Evolutionary conservation across 2,113 vertebrate species (phyloP).

Genomic region (Ifrita kowaldi): DNA sequence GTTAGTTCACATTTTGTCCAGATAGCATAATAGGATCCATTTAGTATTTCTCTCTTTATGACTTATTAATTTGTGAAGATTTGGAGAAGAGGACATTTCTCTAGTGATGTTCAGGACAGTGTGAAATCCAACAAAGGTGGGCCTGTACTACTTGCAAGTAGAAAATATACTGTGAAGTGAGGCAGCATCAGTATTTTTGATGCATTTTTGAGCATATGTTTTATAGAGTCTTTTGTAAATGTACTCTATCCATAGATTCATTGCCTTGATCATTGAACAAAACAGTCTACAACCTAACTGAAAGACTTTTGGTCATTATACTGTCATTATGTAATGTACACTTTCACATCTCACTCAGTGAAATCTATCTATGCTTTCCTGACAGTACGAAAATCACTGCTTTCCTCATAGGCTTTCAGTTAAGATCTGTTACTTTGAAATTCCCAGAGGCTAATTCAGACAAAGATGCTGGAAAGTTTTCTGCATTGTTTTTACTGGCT

Average conservation of each 20-base stretch:
- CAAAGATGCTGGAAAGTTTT: neutral
- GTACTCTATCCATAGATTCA: neutral
- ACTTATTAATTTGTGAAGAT: neutral
- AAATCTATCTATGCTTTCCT: neutral
- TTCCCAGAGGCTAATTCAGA: neutral
- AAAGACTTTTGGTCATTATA: neutral
- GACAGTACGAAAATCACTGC: neutral
- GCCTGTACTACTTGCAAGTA: neutral
- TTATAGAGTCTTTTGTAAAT: neutral
- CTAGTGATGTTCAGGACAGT: neutral
- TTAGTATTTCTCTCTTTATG: neutral
- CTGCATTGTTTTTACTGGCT: neutral
- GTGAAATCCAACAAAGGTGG: neutral
- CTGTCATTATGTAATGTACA: neutral
- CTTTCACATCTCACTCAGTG: neutral
- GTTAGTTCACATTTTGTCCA: neutral
- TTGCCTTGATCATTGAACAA: neutral
- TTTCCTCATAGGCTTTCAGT: neutral
- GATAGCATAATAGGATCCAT: accelerated
- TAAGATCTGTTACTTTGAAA: neutral
- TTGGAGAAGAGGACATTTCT: neutral
- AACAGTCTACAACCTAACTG: neutral
- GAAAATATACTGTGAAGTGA: neutral
- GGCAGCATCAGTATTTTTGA: neutral
- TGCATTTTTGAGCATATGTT: neutral